phyloP scores from a whole-genome alignment of 2,888 invertebrate genomes.

The Erannis defoliaria region DNA sequence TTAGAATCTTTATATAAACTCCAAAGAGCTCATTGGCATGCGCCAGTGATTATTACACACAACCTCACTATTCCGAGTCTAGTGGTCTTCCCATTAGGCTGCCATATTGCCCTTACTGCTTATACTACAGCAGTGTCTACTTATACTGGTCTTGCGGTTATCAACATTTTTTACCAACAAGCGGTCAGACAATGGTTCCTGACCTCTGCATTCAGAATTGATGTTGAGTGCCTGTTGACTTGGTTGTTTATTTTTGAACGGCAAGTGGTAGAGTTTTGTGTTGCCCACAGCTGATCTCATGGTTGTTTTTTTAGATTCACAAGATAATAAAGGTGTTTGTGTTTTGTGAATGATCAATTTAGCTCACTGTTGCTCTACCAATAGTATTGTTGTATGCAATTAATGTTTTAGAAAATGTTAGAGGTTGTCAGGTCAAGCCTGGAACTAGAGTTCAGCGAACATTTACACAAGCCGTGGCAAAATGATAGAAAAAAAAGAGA shows the following conservation, averaged over 20 bases:
- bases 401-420: not conserved
- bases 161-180: slow-evolving; percentile 50
- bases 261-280: slow-evolving; percentile 31
- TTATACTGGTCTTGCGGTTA: slow-evolving; percentile 48
- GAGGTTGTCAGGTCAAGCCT: not conserved
- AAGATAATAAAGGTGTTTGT: slow-evolving; percentile 30
- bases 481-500: too few species aligned
- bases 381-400: not conserved
- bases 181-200: slow-evolving; percentile 67
- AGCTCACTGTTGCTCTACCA: slow-evolving; percentile 7
- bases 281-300: slow-evolving; percentile 38
- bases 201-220: slow-evolving; percentile 66
- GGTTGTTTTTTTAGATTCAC: slow-evolving; percentile 39
- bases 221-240: slow-evolving; percentile 66
- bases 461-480: too few species aligned
- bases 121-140: slow-evolving; percentile 45
- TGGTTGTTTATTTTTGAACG: slow-evolving; percentile 67
- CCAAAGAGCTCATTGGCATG: too few species aligned
- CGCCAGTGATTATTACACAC: too few species aligned
- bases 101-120: slow-evolving; percentile 11
- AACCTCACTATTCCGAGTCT: too few species aligned
- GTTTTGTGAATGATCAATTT: slow-evolving; percentile 25
- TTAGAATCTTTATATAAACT: too few species aligned
- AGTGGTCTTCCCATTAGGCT: too few species aligned
- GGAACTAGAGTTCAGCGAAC: too few species aligned